Conservation (phyloP, 2,797 vertebrate species). For the Urocyon cinereoargenteus region DNA sequence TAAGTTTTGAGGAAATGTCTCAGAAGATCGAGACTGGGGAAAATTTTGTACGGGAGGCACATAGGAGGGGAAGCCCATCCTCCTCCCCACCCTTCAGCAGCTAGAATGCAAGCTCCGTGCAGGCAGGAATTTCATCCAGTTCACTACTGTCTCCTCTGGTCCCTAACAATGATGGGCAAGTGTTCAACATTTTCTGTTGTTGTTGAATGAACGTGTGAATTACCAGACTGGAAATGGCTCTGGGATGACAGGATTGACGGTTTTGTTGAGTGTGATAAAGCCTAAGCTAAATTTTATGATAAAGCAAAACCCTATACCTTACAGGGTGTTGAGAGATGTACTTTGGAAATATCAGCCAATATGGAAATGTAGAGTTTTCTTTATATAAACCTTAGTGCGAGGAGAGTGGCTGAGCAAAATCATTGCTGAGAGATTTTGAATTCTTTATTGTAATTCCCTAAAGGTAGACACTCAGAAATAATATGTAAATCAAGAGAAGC, state of each 20-base stretch:
- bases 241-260: neutral
- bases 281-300: neutral
- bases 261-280: neutral
- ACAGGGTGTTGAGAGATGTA: neutral
- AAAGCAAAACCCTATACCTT: neutral
- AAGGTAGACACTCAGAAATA: conserved; percentile 9
- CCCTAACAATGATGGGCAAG: neutral
- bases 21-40: neutral
- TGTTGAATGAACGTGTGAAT: neutral
- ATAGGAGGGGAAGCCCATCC: neutral
- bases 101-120: neutral
- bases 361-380: neutral
- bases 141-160: neutral
- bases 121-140: neutral
- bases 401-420: conserved; percentile 30
- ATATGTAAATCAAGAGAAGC: conserved; percentile 14
- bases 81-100: too few relatives aligned
- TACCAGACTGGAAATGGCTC: neutral
- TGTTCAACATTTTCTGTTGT: neutral
- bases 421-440: conserved; percentile 39
- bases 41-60: neutral
- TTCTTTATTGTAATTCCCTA: neutral
- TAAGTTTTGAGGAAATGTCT: neutral
- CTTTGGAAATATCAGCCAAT: conserved; percentile 31
- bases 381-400: neutral